Conservation (phyloP, 2,113 vertebrate genomes). For the Istiophorus platypterus region DNA sequence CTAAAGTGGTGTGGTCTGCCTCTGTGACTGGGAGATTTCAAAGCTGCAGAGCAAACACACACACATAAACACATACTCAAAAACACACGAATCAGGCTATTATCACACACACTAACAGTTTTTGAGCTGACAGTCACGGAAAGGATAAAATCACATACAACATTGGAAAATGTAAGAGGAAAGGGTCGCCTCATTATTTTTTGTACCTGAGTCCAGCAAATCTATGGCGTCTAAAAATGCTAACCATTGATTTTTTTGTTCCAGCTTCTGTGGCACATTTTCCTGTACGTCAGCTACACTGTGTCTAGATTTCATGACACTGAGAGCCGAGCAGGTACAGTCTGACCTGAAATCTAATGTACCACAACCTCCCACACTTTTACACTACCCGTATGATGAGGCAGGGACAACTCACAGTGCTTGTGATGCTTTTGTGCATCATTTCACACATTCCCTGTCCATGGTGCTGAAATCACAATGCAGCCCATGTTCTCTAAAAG, state of each 20-base stretch:
- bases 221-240: no score
- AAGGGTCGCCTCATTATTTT: not conserved
- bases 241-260: not conserved
- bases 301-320: not conserved
- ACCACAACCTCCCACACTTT: not conserved
- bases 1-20: slow-evolving; percentile 65
- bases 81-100: not conserved
- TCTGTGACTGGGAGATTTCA: slow-evolving; percentile 41
- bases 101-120: not conserved
- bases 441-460: slow-evolving; percentile 37
- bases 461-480: slow-evolving; percentile 38
- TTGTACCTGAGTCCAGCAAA: not conserved
- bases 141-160: not conserved
- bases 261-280: not conserved
- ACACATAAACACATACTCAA: slow-evolving; percentile 10
- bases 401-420: not conserved
- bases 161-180: not conserved
- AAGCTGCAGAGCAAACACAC: slow-evolving; percentile 45
- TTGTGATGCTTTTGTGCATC: not conserved
- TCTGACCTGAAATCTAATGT: not conserved
- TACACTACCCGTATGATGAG: not conserved
- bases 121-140: not conserved
- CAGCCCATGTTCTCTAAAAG: not conserved
- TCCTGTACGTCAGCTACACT: not conserved
- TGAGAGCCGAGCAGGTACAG: not conserved